Evolutionary conservation across 2,113 vertebrate species (phyloP), one percentile per base, ranked within the genome.

Genomic region (Bombycilla garrulus): DNA sequence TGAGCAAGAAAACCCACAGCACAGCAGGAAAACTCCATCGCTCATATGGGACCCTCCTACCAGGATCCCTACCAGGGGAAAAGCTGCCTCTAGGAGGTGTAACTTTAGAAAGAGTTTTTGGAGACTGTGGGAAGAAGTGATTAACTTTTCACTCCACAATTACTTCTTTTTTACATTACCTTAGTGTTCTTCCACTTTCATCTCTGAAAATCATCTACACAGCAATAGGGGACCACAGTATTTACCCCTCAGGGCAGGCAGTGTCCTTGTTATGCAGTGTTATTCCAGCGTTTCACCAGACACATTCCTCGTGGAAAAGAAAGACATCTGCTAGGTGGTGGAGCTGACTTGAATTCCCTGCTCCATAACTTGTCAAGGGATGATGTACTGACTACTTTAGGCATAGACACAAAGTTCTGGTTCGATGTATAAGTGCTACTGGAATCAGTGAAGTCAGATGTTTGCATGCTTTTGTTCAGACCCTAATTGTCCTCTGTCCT

Each of bases 141-240:
- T 81, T 96, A 91, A 92, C 36, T 94, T 95, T 70, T 86, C 81
- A 66, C 28, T 83, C 44, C 28, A 56, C 60, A 25, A 5, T 65
- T 82, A 73, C 29, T 76, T 61, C 9, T 90, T 67, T 88, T 86
- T 78, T 67, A 48, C 51, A 51, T 67, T 82, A 80, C 18, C 13
- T 61, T 50, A 54, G 33, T 35, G 54, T 86, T 93, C 54, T 74
- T 65, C 71, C 19, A 83, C 20, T 92, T 94, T 77, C 47, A 48
- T 62, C 25, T 88, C 79, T 70, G 74, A 73, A 91, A 94, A 90
- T 60, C 29, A 77, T 73, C 66, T 82, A 33, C 40, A 60, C 44
- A 77, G 58, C 76, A 95, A 36, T 90, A 88, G 93, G 85, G 66
- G 93, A 95, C 38, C 33, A 86, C 54, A 93, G 35, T 90, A 96